Evolutionary conservation across 2,797 vertebrate genomes (phyloP), one percentile per base, ranked within the genome.

Genomic region (Oryzias sinensis): DNA sequence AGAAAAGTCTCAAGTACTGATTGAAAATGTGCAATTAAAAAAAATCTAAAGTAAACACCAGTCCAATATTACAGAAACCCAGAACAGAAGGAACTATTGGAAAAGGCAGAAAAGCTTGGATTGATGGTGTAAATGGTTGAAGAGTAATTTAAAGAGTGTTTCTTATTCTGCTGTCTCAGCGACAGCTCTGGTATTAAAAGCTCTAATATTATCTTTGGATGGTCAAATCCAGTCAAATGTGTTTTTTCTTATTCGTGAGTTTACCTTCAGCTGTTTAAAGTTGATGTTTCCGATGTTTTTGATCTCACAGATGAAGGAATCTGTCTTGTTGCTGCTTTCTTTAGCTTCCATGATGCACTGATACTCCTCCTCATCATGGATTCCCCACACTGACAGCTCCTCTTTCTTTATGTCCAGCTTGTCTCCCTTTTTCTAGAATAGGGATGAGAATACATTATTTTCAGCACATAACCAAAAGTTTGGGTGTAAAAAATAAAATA

Each of bases 361-460:
- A 22, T 80, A 44, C 0, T 8, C 17, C 20, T 76, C 45, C 11
- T 37, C 76, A 5, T 59, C 74, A 5, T 88, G 62, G 5, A 87
- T 42, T 1, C 90, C 91, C 58, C 65, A 86, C 37, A 95, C 91
- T 1, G 68, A 77, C 49, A 98, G 57, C 43, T 98, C 96, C 0
- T 53, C 62, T 20, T 5, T 3, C 24, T 42, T 89, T 72, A 98
- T 91, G 53, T 89, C 80, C 76, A 98, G 88, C 17, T 77, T 65
- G 75, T 98, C 96, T 1, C 79, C 83, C 72, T 72, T 88, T 94
- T 97, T 97, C 94, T 96, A 69, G 48, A 81, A 53, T 58, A 53
- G 43, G 0, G 43, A 29, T 53, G 0, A 5, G 43, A 68, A 4
- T 1, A 2, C 29, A 3, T 18, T 1, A 4, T 41, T 40, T 33